phyloP scores from a whole-genome alignment of 1,140 invertebrate species.

The Bombus picipes region DNA sequence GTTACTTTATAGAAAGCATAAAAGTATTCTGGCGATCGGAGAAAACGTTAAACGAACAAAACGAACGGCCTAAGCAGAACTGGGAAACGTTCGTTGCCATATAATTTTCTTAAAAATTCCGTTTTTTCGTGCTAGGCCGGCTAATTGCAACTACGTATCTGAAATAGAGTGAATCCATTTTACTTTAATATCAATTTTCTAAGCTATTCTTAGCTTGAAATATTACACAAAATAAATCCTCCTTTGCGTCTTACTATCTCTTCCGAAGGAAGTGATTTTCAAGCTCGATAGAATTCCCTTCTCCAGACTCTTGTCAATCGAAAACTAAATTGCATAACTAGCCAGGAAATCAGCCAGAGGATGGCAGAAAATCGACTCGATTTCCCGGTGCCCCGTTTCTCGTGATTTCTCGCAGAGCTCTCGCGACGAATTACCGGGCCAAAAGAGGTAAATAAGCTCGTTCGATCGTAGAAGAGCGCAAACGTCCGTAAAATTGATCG shows the following conservation, averaged over 20 bases:
- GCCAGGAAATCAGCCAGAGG: conserved; percentile 33
- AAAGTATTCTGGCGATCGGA: too few species aligned
- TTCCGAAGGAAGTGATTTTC: not conserved
- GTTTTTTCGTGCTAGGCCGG: too few species aligned
- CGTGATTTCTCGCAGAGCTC: conserved; percentile 41
- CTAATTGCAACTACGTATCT: too few species aligned
- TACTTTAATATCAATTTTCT: too few species aligned
- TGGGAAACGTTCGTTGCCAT: too few species aligned
- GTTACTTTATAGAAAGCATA: too few species aligned
- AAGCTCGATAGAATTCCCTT: not conserved
- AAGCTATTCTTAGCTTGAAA: too few species aligned
- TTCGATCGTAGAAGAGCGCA: conserved; percentile 24
- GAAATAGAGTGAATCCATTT: too few species aligned
- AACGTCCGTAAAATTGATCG: conserved; percentile 59
- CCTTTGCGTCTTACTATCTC: rapidly evolving
- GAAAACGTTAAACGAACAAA: too few species aligned
- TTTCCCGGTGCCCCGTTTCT: conserved; percentile 29
- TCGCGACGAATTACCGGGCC: conserved; percentile 23
- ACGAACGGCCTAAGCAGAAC: too few species aligned
- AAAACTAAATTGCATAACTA: conserved; percentile 13
- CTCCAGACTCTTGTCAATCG: not conserved
- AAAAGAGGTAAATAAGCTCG: conserved; percentile 51
- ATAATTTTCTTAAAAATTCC: too few species aligned
- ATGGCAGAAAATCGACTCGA: conserved; percentile 38
- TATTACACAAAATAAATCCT: too few species aligned